Conservation (phyloP, 2,888 invertebrate species). For the Acleris emargana region DNA sequence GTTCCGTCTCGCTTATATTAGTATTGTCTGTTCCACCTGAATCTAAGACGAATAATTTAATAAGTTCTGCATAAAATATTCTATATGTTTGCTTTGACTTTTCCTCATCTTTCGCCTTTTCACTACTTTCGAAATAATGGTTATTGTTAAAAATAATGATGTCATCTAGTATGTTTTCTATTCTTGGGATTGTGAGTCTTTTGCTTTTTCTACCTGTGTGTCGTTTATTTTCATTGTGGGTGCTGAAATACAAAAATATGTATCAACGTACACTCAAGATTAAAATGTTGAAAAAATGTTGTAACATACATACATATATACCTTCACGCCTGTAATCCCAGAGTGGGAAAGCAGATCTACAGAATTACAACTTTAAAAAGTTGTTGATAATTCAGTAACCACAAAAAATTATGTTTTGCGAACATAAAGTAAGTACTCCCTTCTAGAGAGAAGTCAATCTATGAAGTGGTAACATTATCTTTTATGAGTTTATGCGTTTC, state of each 20-base stretch:
- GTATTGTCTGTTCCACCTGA: constrained; percentile 51
- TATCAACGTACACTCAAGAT: neutral
- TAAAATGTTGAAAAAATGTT: neutral
- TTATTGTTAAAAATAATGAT: constrained; percentile 39
- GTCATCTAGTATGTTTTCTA: constrained; percentile 22
- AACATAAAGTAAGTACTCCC: too few species aligned
- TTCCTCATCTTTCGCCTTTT: constrained; percentile 51
- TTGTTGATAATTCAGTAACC: too few species aligned
- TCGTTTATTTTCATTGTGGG: constrained; percentile 57
- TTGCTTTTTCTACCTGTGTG: constrained; percentile 46
- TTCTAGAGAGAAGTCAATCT: too few species aligned
- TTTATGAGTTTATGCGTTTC: too few species aligned
- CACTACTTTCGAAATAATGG: constrained; percentile 41
- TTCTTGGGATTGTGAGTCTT: constrained; percentile 25
- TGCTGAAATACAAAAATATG: constrained; percentile 47
- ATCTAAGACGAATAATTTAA: constrained; percentile 72
- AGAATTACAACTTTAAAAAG: too few species aligned
- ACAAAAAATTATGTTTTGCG: too few species aligned
- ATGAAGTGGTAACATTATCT: too few species aligned
- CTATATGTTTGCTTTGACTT: constrained; percentile 56
- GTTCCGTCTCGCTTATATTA: constrained; percentile 62
- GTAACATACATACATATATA: too few species aligned
- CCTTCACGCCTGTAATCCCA: too few species aligned
- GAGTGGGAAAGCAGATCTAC: too few species aligned
- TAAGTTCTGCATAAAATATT: constrained; percentile 69